A percentile compares a stretch with the other conserved stretches of the same genome.
These are phyloP conservation scores for Myotis daubentonii DNA, from an alignment of 2,797 vertebrate species.

Conservation along the genomic window DNA sequence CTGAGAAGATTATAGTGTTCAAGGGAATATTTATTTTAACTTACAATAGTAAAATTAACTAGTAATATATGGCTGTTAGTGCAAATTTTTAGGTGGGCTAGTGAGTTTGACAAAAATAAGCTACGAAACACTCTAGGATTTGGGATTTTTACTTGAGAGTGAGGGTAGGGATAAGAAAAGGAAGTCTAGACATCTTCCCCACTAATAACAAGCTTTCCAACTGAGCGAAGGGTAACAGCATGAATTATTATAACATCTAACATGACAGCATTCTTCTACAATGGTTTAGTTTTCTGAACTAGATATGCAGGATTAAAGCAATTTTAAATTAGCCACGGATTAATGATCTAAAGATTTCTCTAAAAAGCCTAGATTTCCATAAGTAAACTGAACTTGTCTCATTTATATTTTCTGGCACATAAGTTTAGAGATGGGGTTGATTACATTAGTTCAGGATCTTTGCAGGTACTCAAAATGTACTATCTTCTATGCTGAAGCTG, in stretches of 20 bases:
- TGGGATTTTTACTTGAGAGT: background rate
- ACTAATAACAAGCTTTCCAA: background rate
- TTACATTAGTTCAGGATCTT: constrained; percentile 29
- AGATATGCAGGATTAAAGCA: background rate
- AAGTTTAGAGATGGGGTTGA: background rate
- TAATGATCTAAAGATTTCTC: constrained; percentile 6
- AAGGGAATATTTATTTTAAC: constrained; percentile 36
- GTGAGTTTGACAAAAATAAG: constrained; percentile 47
- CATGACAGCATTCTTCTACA: background rate
- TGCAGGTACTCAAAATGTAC: constrained; percentile 4
- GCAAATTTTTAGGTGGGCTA: background rate
- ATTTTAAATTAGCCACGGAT: constrained; percentile 12
- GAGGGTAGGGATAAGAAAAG: background rate
- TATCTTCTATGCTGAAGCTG: background rate
- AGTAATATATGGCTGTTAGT: background rate
- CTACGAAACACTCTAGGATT: background rate
- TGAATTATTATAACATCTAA: constrained; percentile 46
- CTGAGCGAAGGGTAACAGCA: background rate
- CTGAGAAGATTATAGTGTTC: background rate
- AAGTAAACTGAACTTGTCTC: constrained; percentile 3
- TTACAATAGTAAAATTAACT: constrained; percentile 31
- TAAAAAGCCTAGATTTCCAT: background rate
- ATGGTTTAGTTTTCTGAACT: constrained; percentile 39
- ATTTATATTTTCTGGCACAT: constrained; percentile 10
- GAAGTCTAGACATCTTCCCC: background rate